Base-by-base conservation (phyloP, 2,888 invertebrate genomes). In the Parnassius apollo region DNA sequence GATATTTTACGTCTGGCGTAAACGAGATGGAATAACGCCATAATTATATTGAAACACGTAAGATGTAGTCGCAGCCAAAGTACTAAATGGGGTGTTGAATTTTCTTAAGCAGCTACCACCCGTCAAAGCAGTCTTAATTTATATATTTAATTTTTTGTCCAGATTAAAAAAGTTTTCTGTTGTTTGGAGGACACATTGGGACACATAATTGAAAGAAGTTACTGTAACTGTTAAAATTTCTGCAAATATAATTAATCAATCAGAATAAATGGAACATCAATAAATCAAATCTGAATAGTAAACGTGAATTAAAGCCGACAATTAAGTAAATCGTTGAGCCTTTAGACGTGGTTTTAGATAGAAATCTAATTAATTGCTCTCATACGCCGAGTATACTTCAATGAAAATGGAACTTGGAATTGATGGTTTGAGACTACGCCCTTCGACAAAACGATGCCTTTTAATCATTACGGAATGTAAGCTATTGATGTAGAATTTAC, bases 341-440 rank as follows among this genome's bases (percentile, higher is more conserved):
- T 12, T 62, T 44, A 53, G 50, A 54, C 50, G 53, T 53, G 61
- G 61, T 61, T 61, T 61, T 46, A 52, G 61, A 61, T 61, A 57
- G 61, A 42, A 61, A 61, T 61, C 61, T 61, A 57, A 61, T 61
- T 57, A 61, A 61, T 61, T 61, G 61, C 61, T 57, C 61, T 51
- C 57, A 61, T 57, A 61, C 48, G 61, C 57, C 52, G 10, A 57
- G 61, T 48, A 25, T 61, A 52, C 51, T 61, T 46, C 61, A 57
- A 50, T 57, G 57, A 61, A 61, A 10, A 42, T 35, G 46, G 57
- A 35, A 57, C 51, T 51, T 52, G 61, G 45, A 35, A 61, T 61
- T 61, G 61, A 61, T 61, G 61, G 57, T 10, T 46, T 50, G 52
- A 52, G 52, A 52, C 35, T 57, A 57, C 61, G 61, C 61, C 56